Conservation (phyloP, 2,888 invertebrate genomes). For the Sphaeridia pumilis region DNA sequence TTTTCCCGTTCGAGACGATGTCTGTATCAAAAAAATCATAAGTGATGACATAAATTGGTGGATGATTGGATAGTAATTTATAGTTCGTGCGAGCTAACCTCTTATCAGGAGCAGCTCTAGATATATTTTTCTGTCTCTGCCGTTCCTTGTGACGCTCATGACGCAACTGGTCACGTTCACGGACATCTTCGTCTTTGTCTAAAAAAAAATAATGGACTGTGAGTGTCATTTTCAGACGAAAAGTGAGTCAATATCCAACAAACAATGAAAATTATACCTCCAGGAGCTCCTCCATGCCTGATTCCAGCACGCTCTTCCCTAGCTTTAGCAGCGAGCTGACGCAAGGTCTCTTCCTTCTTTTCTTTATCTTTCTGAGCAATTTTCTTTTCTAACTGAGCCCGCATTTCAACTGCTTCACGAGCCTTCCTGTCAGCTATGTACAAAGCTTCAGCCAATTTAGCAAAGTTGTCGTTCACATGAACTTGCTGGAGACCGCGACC, state of each 20-base stretch:
- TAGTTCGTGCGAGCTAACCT: slow-evolving; percentile 42
- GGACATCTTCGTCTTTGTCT: slow-evolving; percentile 56
- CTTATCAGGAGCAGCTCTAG: slow-evolving; percentile 89
- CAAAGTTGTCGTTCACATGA: slow-evolving; percentile 98
- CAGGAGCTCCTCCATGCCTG: slow-evolving; percentile 37
- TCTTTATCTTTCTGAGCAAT: slow-evolving; percentile 96
- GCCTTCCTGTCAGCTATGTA: slow-evolving; percentile 97
- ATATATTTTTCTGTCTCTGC: slow-evolving; percentile 82
- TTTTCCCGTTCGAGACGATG: slow-evolving; percentile 76
- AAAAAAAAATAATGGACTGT: slow-evolving; percentile 15
- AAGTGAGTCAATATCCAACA: background rate
- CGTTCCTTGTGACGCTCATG: slow-evolving; percentile 83
- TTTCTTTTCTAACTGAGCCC: slow-evolving; percentile 90
- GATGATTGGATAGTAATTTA: background rate
- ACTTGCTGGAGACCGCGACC: slow-evolving; percentile 93
- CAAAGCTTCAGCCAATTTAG: slow-evolving; percentile 91
- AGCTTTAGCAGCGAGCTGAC: slow-evolving; percentile 86
- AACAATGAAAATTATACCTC: slow-evolving; percentile 1
- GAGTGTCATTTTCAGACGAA: background rate
- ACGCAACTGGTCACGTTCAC: slow-evolving; percentile 73
- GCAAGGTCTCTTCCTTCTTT: slow-evolving; percentile 87
- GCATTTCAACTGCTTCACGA: slow-evolving; percentile 90
- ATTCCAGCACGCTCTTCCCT: slow-evolving; percentile 88
- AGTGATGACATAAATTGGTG: background rate
- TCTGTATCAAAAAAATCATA: slow-evolving; percentile 39